These are phyloP conservation scores for Drosophila fulvimacula DNA, from an alignment of 2,888 invertebrate genomes.

Conservation along the genomic window DNA sequence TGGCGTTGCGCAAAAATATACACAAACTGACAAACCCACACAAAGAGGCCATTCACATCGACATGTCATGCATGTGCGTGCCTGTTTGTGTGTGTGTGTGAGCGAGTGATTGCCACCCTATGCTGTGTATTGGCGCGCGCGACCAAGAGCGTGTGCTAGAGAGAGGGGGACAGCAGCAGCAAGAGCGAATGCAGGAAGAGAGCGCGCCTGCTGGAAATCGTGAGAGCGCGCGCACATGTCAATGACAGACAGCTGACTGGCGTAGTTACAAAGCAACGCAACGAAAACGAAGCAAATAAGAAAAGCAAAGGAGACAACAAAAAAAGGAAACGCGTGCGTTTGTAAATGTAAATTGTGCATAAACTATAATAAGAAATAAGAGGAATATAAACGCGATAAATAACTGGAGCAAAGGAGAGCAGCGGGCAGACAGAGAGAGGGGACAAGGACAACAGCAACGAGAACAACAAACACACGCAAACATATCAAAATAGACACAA, in stretches of 20 bases:
- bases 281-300: constrained; percentile 5
- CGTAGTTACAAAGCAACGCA: constrained; percentile 34
- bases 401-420: background rate
- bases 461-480: constrained; percentile 11
- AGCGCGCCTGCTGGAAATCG: constrained; percentile 28
- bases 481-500: constrained; percentile 61
- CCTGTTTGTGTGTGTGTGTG: background rate
- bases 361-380: constrained; percentile 15
- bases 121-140: constrained; percentile 42
- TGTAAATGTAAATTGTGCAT: constrained; percentile 26
- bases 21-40: constrained; percentile 39
- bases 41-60: constrained; percentile 56
- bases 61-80: constrained; percentile 41
- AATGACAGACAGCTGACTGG: constrained; percentile 76
- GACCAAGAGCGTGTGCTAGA: constrained; percentile 11
- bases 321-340: constrained; percentile 8
- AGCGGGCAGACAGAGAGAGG: background rate
- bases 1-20: constrained; percentile 53
- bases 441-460: constrained; percentile 8
- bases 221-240: constrained; percentile 72
- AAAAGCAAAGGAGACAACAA: constrained; percentile 38
- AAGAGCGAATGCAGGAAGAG: constrained; percentile 17
- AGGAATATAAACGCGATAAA: background rate
- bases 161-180: constrained; percentile 11
- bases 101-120: constrained; percentile 47